Conservation (phyloP, 1,140 invertebrate genomes). For the Cataglyphis hispanica region DNA sequence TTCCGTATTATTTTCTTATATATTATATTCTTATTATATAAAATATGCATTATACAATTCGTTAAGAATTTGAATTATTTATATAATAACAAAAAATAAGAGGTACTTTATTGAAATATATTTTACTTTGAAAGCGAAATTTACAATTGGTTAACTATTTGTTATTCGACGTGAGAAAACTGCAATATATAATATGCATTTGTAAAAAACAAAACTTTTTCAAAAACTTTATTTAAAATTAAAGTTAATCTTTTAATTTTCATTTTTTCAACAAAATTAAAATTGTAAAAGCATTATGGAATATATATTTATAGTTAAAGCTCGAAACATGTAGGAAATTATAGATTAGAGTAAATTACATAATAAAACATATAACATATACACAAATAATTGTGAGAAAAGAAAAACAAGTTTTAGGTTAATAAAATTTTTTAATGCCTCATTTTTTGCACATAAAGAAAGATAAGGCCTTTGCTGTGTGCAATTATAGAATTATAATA, state of each 20-base stretch:
- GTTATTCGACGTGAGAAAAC: background rate
- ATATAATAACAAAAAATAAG: background rate
- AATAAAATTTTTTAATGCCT: background rate
- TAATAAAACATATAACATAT: background rate
- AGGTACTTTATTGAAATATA: background rate
- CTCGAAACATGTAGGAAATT: background rate
- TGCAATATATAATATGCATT: background rate
- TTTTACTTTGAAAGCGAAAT: background rate
- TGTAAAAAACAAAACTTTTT: slow-evolving; percentile 1
- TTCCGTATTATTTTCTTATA: background rate
- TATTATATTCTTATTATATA: too few relatives aligned
- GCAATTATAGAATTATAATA: background rate
- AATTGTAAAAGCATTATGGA: background rate
- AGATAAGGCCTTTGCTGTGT: background rate
- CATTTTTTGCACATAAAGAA: background rate
- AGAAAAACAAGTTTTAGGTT: background rate
- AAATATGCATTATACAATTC: background rate
- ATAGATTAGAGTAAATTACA: background rate
- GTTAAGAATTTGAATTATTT: slow-evolving; percentile 10
- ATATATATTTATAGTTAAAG: background rate
- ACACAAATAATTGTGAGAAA: background rate
- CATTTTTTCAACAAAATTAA: background rate
- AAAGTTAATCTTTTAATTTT: slow-evolving; percentile 2
- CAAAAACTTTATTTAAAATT: slow-evolving; percentile 13
- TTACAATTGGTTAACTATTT: background rate